phyloP scores from a whole-genome alignment of 2,797 vertebrate genomes.

The Carduelis carduelis region DNA sequence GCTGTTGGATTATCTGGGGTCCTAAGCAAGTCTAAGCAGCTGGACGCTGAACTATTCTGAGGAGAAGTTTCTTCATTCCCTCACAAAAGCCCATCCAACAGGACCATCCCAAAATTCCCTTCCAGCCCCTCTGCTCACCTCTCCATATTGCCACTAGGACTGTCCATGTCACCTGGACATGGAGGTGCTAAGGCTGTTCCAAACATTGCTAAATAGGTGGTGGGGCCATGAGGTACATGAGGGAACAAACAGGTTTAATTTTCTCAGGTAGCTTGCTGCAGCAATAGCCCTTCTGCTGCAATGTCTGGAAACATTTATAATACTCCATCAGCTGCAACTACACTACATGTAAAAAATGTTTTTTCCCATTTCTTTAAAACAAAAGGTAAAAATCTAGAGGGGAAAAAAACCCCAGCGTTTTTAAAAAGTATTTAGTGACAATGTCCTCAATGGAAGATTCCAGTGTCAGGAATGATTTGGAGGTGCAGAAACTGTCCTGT shows the following conservation, averaged over 20 bases:
- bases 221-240: not conserved
- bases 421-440: not conserved
- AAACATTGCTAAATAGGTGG: not conserved
- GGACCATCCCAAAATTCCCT: not conserved
- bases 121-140: not conserved
- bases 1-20: not conserved
- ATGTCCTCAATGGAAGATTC: not conserved
- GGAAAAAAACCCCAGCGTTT: rapidly evolving
- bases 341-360: not conserved
- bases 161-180: not conserved
- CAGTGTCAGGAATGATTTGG: not conserved
- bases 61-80: not conserved
- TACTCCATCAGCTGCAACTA: not conserved
- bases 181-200: not conserved
- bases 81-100: not conserved
- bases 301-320: not conserved
- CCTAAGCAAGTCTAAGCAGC: not conserved
- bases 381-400: not conserved
- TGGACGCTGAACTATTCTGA: rapidly evolving
- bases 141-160: not conserved
- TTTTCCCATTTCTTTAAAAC: not conserved
- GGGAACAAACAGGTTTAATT: not conserved
- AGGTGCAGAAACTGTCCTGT: not conserved
- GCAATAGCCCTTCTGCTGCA: not conserved
- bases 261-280: not conserved